Percentiles rank a stretch among this genome's conserved stretches.
Evolutionary conservation across 2,113 vertebrate genomes (phyloP).

Genomic region (Tragelaphus buxtoni): DNA sequence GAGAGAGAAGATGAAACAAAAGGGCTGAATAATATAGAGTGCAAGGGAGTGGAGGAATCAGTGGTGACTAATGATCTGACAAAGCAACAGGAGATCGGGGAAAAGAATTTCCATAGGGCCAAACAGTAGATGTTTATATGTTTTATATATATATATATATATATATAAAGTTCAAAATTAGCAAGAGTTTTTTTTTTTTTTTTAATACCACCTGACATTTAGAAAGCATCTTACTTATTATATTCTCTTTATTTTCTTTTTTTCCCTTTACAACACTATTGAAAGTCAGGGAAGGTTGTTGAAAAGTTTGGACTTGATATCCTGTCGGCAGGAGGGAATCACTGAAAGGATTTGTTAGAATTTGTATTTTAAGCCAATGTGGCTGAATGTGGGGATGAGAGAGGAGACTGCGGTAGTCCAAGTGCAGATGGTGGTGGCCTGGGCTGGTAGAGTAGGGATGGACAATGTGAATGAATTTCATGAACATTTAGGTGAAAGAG

Average conservation of each 20-base stretch:
- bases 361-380: not conserved
- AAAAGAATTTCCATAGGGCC: not conserved
- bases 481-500: not conserved
- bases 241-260: not conserved
- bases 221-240: not conserved
- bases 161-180: not conserved
- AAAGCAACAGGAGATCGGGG: not conserved
- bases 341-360: not conserved
- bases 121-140: not conserved
- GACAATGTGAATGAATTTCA: not conserved
- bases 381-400: not conserved
- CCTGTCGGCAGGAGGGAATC: not conserved
- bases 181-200: not conserved
- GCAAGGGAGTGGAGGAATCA: not conserved
- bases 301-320: not conserved
- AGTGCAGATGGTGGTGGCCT: not conserved
- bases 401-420: not conserved
- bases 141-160: not conserved
- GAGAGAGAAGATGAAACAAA: not conserved
- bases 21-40: not conserved
- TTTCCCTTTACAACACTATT: not conserved
- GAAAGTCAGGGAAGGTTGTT: not conserved
- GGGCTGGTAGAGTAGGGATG: not conserved
- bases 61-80: not conserved
- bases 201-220: not conserved